Conservation (phyloP, 2,113 vertebrate species). For the Henicopernis longicauda region DNA sequence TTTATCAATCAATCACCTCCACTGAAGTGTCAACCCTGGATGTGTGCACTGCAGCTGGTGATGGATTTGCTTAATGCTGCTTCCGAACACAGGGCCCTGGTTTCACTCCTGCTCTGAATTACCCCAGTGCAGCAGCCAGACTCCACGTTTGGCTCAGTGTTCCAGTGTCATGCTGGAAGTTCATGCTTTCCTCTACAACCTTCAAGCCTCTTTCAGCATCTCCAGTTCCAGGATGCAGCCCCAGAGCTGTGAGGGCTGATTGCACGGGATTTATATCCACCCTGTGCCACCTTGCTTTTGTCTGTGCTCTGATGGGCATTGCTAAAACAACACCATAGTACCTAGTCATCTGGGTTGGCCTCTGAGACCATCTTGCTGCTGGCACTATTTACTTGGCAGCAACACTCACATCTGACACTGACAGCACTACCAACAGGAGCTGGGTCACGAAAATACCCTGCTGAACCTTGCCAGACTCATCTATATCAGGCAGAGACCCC, state of each 20-base stretch:
- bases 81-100: background rate
- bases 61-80: background rate
- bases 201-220: background rate
- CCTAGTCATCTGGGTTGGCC: background rate
- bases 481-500: background rate
- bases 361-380: background rate
- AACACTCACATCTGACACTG: background rate
- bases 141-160: background rate
- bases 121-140: background rate
- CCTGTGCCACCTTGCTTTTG: background rate
- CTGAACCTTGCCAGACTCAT: background rate
- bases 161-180: background rate
- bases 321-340: background rate
- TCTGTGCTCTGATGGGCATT: background rate
- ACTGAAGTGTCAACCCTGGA: background rate
- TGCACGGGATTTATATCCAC: background rate
- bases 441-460: background rate
- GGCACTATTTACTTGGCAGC: background rate
- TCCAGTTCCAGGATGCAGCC: background rate
- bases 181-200: background rate
- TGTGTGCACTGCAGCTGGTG: background rate
- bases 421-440: background rate
- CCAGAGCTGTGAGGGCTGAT: rapidly evolving
- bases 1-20: background rate
- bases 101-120: background rate